A percentile compares a stretch with the other conserved stretches of the same genome.
phyloP scores from a whole-genome alignment of 2,797 vertebrate species.

The Rhabdomys pumilio region DNA sequence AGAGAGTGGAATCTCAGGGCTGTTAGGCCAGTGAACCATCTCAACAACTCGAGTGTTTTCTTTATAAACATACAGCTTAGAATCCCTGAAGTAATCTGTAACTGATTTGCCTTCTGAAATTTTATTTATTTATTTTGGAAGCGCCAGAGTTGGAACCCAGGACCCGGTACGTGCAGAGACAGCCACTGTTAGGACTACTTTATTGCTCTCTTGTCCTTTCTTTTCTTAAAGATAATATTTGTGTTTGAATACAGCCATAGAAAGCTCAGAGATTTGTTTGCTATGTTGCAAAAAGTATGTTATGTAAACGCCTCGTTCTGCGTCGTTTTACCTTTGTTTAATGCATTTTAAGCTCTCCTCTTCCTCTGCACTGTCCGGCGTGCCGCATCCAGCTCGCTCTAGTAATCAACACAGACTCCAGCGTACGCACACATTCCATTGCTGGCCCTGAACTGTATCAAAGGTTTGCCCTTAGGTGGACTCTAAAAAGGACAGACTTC shows the following conservation, averaged over 20 bases:
- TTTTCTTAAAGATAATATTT: background rate
- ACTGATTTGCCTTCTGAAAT: background rate
- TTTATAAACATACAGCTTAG: background rate
- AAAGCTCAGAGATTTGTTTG: background rate
- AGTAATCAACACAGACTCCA: background rate
- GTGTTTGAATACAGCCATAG: constrained; percentile 22
- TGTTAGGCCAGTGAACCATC: background rate
- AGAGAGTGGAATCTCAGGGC: background rate
- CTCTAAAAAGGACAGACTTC: background rate
- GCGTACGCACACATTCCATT: background rate
- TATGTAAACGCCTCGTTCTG: constrained; percentile 4
- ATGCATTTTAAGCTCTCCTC: background rate
- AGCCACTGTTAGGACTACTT: background rate
- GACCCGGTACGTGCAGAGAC: background rate
- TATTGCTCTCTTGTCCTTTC: background rate
- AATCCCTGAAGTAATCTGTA: constrained; percentile 13
- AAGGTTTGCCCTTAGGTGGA: background rate
- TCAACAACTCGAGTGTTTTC: background rate
- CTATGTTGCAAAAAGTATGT: background rate
- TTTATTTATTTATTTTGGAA: background rate
- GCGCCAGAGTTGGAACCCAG: background rate
- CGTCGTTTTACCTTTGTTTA: constrained; percentile 2
- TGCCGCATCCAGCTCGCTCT: background rate
- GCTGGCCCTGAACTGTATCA: background rate
- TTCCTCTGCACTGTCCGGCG: background rate